Evolutionary conservation across 2,113 vertebrate genomes (phyloP).

Genomic region (Upupa epops): DNA sequence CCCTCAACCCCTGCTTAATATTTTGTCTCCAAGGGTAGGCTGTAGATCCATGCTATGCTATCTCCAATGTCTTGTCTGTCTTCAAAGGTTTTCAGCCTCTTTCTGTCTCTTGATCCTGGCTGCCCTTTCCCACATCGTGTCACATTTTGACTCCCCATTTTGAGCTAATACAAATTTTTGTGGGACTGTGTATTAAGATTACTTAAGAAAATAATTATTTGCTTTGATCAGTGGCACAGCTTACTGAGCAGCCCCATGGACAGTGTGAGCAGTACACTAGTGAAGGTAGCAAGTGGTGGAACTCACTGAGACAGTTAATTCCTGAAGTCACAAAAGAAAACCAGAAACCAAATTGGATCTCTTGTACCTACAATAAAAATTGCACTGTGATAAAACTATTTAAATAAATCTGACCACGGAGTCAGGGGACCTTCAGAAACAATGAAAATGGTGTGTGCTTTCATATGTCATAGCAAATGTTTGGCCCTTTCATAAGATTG

Average conservation of each 20-base stretch:
- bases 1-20: not conserved
- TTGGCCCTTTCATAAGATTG: not conserved
- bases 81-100: not conserved
- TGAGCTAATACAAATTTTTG: not conserved
- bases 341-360: not conserved
- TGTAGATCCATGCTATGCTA: rapidly evolving
- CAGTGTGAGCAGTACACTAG: not conserved
- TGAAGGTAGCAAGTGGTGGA: not conserved
- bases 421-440: not conserved
- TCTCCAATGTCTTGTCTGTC: not conserved
- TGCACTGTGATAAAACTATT: not conserved
- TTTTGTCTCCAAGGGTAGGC: not conserved
- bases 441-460: not conserved
- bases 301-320: not conserved
- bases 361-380: not conserved
- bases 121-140: not conserved
- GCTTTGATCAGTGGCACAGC: not conserved
- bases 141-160: not conserved
- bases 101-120: not conserved
- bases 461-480: not conserved
- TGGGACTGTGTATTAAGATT: not conserved
- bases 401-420: not conserved
- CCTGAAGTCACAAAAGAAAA: not conserved
- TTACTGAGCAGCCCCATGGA: not conserved
- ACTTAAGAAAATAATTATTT: not conserved